phyloP scores from a whole-genome alignment of 1,140 invertebrate genomes.

The Monochamus saltuarius region DNA sequence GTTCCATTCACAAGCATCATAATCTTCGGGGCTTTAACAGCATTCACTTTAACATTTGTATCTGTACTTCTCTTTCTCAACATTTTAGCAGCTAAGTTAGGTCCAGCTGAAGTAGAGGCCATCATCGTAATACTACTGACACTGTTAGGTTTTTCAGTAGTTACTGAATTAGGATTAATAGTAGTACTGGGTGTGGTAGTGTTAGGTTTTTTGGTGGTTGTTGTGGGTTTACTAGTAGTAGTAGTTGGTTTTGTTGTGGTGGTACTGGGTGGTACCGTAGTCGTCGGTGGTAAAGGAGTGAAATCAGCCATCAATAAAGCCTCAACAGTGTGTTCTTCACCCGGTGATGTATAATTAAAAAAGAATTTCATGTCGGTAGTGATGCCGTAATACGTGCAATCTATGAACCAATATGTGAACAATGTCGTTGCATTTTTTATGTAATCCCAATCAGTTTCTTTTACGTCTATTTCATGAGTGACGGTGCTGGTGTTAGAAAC shows the following conservation, averaged over 20 bases:
- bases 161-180: conserved; percentile 23
- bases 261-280: conserved; percentile 60
- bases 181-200: conserved; percentile 37
- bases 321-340: conserved; percentile 65
- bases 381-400: conserved; percentile 70
- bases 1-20: conserved; percentile 32
- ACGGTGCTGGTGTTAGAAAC: conserved; percentile 62
- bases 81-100: conserved; percentile 16
- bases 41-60: conserved; percentile 8
- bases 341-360: conserved; percentile 64
- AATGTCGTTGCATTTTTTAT: conserved; percentile 64
- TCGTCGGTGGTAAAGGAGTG: conserved; percentile 61
- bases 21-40: conserved; percentile 26
- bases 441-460: conserved; percentile 61
- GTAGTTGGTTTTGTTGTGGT: conserved; percentile 50
- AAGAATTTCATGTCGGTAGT: conserved; percentile 61
- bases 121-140: neutral
- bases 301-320: conserved; percentile 69
- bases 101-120: conserved; percentile 11
- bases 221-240: conserved; percentile 41
- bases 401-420: conserved; percentile 74
- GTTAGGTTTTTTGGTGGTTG: conserved; percentile 22
- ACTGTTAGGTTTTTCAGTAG: conserved; percentile 19
- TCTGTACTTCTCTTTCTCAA: conserved; percentile 19
- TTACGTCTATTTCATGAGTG: conserved; percentile 60